These are phyloP conservation scores for Pseudomyrmex cubaensis DNA, from an alignment of 1,140 invertebrate genomes.

Conservation along the genomic window DNA sequence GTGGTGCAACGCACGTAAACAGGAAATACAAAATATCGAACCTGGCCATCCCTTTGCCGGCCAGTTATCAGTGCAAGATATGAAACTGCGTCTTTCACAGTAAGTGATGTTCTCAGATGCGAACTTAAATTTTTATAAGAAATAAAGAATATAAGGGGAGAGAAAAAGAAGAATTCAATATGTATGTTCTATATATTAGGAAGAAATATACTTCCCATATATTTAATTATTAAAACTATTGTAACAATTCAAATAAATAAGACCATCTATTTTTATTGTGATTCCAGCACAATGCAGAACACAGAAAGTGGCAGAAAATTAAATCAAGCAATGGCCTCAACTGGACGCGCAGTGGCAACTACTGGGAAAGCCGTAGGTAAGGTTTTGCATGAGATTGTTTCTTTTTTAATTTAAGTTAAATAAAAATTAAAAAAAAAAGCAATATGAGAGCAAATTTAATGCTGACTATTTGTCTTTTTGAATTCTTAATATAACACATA, in stretches of 20 bases:
- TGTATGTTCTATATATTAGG: constrained; percentile 1
- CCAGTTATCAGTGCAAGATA: constrained; percentile 96
- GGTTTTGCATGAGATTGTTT: constrained; percentile 65
- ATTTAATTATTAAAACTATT: no score
- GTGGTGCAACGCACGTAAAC: constrained; percentile 90
- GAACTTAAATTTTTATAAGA: constrained; percentile 19
- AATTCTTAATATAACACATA: constrained; percentile 5
- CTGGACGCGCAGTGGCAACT: constrained; percentile 95
- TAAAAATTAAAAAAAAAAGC: background rate
- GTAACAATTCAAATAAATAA: no score
- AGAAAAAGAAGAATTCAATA: constrained; percentile 27
- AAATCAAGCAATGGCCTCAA: constrained; percentile 96
- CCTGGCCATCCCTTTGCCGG: constrained; percentile 96
- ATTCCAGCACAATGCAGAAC: constrained; percentile 96
- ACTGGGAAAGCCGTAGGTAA: constrained; percentile 93
- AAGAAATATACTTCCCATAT: no score
- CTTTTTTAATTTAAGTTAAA: constrained; percentile 15
- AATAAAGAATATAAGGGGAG: background rate
- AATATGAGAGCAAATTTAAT: constrained; percentile 14
- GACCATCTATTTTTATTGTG: no score
- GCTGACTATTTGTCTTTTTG: background rate
- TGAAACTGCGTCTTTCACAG: constrained; percentile 96
- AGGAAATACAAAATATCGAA: constrained; percentile 89
- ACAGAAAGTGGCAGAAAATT: constrained; percentile 97
- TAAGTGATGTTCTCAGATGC: constrained; percentile 85